A percentile compares a stretch with the other conserved stretches of the same genome.
These are phyloP conservation scores for Gopherus flavomarginatus DNA, from an alignment of 2,113 vertebrate genomes.

Conservation along the genomic window DNA sequence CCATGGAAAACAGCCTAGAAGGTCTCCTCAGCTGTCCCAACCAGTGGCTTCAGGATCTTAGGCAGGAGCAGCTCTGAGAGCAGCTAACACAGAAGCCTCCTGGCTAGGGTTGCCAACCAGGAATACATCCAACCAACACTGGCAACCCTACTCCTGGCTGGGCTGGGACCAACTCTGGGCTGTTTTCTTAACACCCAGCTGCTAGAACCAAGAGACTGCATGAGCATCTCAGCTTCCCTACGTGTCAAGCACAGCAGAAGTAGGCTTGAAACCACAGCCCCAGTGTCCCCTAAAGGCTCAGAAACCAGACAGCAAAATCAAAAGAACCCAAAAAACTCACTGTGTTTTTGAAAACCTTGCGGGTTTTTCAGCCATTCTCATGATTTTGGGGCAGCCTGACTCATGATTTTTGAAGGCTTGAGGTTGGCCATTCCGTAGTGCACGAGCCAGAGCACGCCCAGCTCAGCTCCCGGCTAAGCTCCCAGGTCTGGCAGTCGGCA, in stretches of 20 bases:
- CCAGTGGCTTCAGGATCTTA: background rate
- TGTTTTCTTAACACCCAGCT: rapidly evolving
- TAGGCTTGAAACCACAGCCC: background rate
- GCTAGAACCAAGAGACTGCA: background rate
- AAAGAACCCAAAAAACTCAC: background rate
- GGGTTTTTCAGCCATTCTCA: background rate
- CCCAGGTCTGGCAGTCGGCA: background rate
- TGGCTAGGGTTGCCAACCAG: no score
- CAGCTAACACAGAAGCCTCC: background rate
- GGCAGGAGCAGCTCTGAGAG: background rate
- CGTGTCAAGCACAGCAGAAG: rapidly evolving
- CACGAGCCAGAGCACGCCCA: rapidly evolving
- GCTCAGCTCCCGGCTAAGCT: background rate
- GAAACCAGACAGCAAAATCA: background rate
- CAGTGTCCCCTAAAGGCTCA: background rate
- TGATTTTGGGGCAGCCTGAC: background rate
- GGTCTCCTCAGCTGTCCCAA: no score
- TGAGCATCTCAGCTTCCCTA: background rate
- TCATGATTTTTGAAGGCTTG: background rate
- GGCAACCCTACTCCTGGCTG: no score
- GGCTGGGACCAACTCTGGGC: no score
- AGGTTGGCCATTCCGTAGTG: background rate
- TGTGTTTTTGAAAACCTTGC: background rate
- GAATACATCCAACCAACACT: no score
- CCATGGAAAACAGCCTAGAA: no score